Evolutionary conservation across 1,140 invertebrate genomes (phyloP), one percentile per base, ranked within the genome.

Genomic region (Magallana ariakensis): DNA sequence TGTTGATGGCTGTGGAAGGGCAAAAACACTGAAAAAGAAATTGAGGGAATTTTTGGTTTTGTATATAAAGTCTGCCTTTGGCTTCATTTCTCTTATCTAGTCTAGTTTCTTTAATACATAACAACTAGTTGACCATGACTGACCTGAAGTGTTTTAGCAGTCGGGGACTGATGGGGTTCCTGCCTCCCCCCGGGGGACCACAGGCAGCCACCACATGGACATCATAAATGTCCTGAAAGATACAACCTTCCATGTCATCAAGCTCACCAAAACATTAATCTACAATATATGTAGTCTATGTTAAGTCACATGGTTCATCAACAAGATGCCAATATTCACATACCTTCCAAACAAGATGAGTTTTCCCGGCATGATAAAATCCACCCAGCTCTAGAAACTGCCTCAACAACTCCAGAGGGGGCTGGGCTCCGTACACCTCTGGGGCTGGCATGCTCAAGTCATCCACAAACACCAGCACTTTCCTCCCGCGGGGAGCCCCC

Each of bases 331-430:
- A 46, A 46, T 46, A 46, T 4, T 46, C 33, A n/a, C 82, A 80
- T 89, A 94, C 94, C 94, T 97, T 98, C 97, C 97, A 98, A 90
- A 96, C 97, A 57, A 98, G 92, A 93, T 97, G 98, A 22, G 80
- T 9, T 56, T 82, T 82, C 19, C 54, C 54, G 4, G 80, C 54
- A 90, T 98, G 97, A 92, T 97, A 98, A 58, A 98, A 95, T 4
- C 97, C 97, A 87, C 96, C 95, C 88, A 97, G 97, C 92, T 98
- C 97, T 19, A 98, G 92, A 87, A 96, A 96, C 95, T 98, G 97
- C 82, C 97, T 97, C 89, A 93, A 93, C 83, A 95, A 89, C 90
- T 95, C 94, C 58, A 95, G 91, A 9, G 95, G 94, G 15, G 94
- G 93, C 85, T 95, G 94, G 13, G 94, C 92, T 81, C 94, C 94